These are phyloP conservation scores for Onychomys leucogaster DNA, from an alignment of 2,797 vertebrate genomes.

Conservation along the genomic window DNA sequence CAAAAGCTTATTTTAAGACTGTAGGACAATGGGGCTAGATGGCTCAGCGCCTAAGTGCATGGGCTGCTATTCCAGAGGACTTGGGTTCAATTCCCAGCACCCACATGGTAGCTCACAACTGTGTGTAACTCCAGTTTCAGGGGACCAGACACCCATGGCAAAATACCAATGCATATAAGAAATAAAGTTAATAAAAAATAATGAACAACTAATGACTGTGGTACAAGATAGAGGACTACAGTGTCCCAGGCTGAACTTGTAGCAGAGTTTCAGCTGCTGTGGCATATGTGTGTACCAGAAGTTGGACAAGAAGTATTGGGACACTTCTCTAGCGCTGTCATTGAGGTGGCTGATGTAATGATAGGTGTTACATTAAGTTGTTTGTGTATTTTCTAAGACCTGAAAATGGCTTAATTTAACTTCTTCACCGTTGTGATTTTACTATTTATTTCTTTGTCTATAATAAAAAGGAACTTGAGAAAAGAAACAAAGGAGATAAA, in stretches of 20 bases:
- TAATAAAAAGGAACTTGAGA: neutral
- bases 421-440: neutral
- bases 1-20: neutral
- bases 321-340: neutral
- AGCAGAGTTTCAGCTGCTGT: neutral
- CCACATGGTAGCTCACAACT: too few relatives aligned
- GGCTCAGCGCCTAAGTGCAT: too few relatives aligned
- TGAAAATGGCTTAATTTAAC: rapidly evolving
- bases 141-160: too few relatives aligned
- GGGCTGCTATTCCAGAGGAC: too few relatives aligned
- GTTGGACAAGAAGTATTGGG: rapidly evolving
- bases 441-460: neutral
- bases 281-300: neutral
- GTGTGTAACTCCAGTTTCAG: too few relatives aligned
- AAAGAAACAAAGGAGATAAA: neutral
- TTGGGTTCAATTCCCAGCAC: too few relatives aligned
- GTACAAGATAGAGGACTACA: neutral
- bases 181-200: too few relatives aligned
- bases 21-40: too few relatives aligned
- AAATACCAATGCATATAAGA: too few relatives aligned
- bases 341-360: too few relatives aligned
- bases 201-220: too few relatives aligned
- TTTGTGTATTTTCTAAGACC: neutral
- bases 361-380: rapidly evolving
- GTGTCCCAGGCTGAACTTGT: neutral